A percentile compares a stretch with the other conserved stretches of the same genome.
Evolutionary conservation across 2,113 vertebrate species (phyloP).

Genomic region (Zosterops pallidus): DNA sequence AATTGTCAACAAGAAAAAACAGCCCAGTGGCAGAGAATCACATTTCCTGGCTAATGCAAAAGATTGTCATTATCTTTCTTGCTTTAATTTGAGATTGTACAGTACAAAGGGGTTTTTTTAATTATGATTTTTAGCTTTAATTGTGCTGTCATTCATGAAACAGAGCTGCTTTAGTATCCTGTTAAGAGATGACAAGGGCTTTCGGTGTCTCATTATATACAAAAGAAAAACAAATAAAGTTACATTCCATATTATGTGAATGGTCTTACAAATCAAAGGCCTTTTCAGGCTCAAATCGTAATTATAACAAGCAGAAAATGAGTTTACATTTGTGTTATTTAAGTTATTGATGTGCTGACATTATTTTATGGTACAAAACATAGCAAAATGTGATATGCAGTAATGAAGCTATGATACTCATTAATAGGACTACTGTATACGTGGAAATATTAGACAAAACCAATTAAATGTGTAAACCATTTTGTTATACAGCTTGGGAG

Average conservation of each 20-base stretch:
- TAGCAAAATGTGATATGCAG: slow-evolving; percentile 44
- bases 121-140: slow-evolving; percentile 78
- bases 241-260: slow-evolving; percentile 77
- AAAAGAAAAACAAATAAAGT: slow-evolving; percentile 73
- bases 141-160: slow-evolving; percentile 77
- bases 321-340: slow-evolving; percentile 68
- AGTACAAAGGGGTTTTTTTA: slow-evolving; percentile 67
- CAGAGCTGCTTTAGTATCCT: slow-evolving; percentile 74
- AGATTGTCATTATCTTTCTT: slow-evolving; percentile 70
- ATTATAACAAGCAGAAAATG: slow-evolving; percentile 45
- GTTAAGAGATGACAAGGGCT: slow-evolving; percentile 76
- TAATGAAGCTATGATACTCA: slow-evolving; percentile 47
- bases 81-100: slow-evolving; percentile 77
- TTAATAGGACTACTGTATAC: slow-evolving; percentile 47
- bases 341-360: slow-evolving; percentile 42
- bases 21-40: slow-evolving; percentile 70
- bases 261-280: slow-evolving; percentile 63
- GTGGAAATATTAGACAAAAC: slow-evolving; percentile 43
- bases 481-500: slow-evolving; percentile 61
- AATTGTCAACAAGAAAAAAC: slow-evolving; percentile 53
- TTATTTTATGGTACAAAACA: slow-evolving; percentile 44
- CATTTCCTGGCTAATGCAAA: slow-evolving; percentile 76
- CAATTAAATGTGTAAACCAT: slow-evolving; percentile 49
- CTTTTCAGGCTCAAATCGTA: slow-evolving; percentile 42
- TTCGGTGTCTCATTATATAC: slow-evolving; percentile 71